Evolutionary conservation across 2,797 vertebrate genomes (phyloP).

Genomic region (Microcaecilia unicolor): DNA sequence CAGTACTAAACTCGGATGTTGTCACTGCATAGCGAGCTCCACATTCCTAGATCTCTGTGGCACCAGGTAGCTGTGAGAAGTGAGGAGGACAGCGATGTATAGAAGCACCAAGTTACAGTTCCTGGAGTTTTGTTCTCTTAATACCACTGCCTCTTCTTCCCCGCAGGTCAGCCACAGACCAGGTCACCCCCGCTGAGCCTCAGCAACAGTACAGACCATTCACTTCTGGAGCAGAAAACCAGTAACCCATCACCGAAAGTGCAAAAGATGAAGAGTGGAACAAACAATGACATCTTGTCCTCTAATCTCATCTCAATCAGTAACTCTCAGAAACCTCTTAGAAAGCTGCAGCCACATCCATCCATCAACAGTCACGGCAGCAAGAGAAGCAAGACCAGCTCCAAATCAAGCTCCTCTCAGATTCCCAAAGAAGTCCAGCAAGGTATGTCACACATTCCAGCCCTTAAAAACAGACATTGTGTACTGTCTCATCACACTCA

Average conservation of each 20-base stretch:
- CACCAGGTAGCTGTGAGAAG: not conserved
- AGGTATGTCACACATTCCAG: no score
- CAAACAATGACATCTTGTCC: slow-evolving; percentile 46
- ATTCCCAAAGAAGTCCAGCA: slow-evolving; percentile 83
- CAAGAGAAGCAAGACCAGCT: slow-evolving; percentile 82
- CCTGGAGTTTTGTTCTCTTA: no score
- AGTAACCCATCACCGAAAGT: slow-evolving; percentile 46
- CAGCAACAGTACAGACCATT: slow-evolving; percentile 50
- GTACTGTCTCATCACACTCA: no score
- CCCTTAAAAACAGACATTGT: no score
- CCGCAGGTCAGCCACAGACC: slow-evolving; percentile 76
- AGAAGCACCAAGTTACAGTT: no score
- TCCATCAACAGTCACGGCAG: slow-evolving; percentile 87
- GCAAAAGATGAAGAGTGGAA: slow-evolving; percentile 44
- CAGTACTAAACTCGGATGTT: no score
- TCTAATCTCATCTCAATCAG: slow-evolving; percentile 42
- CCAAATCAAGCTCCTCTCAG: slow-evolving; percentile 80
- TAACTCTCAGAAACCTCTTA: slow-evolving; percentile 53
- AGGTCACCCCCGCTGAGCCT: slow-evolving; percentile 39
- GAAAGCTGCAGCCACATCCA: slow-evolving; percentile 76
- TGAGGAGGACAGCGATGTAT: not conserved
- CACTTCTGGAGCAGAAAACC: slow-evolving; percentile 59
- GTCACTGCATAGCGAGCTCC: not conserved
- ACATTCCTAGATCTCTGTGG: no score
- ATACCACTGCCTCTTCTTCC: not conserved